A percentile compares a stretch with the other conserved stretches of the same genome.
Evolutionary conservation across 2,888 invertebrate genomes (phyloP).

Genomic region (Idaea straminata): DNA sequence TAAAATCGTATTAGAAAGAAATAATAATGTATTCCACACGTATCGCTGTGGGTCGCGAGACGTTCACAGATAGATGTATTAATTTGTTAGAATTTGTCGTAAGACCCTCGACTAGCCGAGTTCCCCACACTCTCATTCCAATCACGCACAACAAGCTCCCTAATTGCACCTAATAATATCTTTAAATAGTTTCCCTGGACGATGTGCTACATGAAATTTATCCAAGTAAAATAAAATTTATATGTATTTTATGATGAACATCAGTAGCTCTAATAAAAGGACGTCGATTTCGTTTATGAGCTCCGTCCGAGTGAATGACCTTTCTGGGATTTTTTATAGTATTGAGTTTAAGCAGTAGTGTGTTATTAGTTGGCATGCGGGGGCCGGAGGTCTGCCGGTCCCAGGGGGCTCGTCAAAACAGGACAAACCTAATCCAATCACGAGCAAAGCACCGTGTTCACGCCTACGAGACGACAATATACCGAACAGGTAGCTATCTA

Average conservation of each 20-base stretch:
- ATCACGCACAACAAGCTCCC: conserved; percentile 78
- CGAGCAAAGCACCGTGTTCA: conserved; percentile 44
- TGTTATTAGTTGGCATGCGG: conserved; percentile 54
- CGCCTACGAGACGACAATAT: conserved; percentile 45
- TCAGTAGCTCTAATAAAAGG: conserved; percentile 47
- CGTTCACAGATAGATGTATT: conserved; percentile 73
- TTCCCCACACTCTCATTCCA: conserved; percentile 60
- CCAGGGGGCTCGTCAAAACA: conserved; percentile 82
- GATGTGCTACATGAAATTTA: conserved; percentile 22
- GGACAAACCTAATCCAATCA: conserved; percentile 84
- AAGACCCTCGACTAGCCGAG: conserved; percentile 58
- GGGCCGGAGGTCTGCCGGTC: conserved; percentile 43
- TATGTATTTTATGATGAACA: conserved; percentile 37
- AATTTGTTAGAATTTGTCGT: conserved; percentile 80
- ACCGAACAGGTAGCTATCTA: not conserved
- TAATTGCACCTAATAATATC: conserved; percentile 80
- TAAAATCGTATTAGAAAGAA: conserved; percentile 54
- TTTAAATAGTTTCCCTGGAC: conserved; percentile 65
- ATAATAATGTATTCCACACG: conserved; percentile 73
- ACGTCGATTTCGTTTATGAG: conserved; percentile 44
- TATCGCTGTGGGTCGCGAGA: conserved; percentile 63
- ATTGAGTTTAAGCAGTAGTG: conserved; percentile 49
- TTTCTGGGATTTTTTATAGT: conserved; percentile 55
- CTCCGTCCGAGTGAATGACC: conserved; percentile 40
- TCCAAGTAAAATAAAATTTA: conserved; percentile 26